Base-by-base conservation (phyloP, 92 coral and sea anemone genomes). In the Paragorgia papillata region DNA sequence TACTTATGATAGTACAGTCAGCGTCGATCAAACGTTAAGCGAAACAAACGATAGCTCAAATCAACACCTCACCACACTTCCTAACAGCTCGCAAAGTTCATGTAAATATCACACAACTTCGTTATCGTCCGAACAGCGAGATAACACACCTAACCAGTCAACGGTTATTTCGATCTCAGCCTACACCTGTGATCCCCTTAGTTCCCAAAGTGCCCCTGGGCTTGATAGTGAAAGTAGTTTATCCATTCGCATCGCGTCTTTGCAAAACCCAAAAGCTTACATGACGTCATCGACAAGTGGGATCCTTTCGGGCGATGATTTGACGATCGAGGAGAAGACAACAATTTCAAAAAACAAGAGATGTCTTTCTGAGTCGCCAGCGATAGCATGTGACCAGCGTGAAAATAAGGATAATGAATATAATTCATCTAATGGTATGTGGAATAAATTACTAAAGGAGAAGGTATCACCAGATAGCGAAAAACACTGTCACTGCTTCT, bases 241-340 rank as follows among this genome's bases (percentile, higher is more conserved):
- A 33, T 71, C 63, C 19, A 71, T 71, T 27, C 78, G 57, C 17
- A 35, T 71, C 48, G 57, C 6, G 50, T 57, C 64, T 28, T 22
- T 51, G 18, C 46, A 32, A 31, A 43, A 71, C 32, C 64, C 78
- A 40, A 43, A 51, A 25, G 46, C 27, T 21, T 53, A 51, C 19
- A 18, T 49, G 41, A 55, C 78, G 62, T 53, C 64, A 55, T 53
- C 65, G 40, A 71, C 78, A 71, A 55, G 63, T 27, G 78, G 64
- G 28, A 55, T 55, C 14, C 34, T 71, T 19, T 18, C 29, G 57
- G 78, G 17, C 14, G 40, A 29, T 17, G 43, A 69, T 27, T 7
- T 27, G 32, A 51, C 34, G 31, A 18, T 12, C 6, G 74, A 49
- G 18, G 29, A 67, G 12, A 22, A 22, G 31, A 28, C 30, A 3